phyloP scores from a whole-genome alignment of 2,888 invertebrate species.

The Mesorhabditis sp. region DNA sequence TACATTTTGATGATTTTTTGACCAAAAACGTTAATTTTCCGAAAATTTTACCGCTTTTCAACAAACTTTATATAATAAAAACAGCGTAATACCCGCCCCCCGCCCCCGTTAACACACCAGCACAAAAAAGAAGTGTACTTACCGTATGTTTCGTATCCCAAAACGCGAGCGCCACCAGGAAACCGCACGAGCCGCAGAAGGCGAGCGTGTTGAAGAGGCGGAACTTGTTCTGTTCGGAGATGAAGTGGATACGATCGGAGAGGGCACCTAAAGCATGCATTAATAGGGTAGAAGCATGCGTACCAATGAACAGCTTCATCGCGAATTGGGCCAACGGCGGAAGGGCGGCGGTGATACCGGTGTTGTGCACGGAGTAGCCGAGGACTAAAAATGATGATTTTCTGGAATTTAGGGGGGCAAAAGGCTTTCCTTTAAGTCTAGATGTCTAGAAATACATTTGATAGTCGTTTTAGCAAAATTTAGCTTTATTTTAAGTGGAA shows the following conservation, averaged over 20 bases:
- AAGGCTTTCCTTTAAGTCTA: too few relatives aligned
- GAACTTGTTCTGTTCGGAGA: slow-evolving; percentile 52
- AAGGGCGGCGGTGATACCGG: slow-evolving; percentile 52
- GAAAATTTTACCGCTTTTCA: too few relatives aligned
- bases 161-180: slow-evolving; percentile 46
- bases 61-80: too few relatives aligned
- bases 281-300: not conserved
- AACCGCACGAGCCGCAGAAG: slow-evolving; percentile 43
- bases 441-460: too few relatives aligned
- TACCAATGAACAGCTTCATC: slow-evolving; percentile 45
- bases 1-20: too few relatives aligned
- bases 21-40: too few relatives aligned
- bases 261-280: not conserved
- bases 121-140: not conserved
- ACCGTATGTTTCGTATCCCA: slow-evolving; percentile 34
- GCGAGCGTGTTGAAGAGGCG: slow-evolving; percentile 55
- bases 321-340: slow-evolving; percentile 53
- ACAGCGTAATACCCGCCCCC: too few relatives aligned
- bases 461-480: too few relatives aligned
- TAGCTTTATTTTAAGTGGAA: too few relatives aligned
- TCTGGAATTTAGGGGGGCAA: too few relatives aligned
- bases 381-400: slow-evolving; percentile 30
- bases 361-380: slow-evolving; percentile 48
- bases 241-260: slow-evolving; percentile 37
- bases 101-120: too few relatives aligned